Percentiles rank a stretch among this genome's conserved stretches.
phyloP scores from a whole-genome alignment of 2,888 invertebrate genomes.

The Eupithecia pulchellata region DNA sequence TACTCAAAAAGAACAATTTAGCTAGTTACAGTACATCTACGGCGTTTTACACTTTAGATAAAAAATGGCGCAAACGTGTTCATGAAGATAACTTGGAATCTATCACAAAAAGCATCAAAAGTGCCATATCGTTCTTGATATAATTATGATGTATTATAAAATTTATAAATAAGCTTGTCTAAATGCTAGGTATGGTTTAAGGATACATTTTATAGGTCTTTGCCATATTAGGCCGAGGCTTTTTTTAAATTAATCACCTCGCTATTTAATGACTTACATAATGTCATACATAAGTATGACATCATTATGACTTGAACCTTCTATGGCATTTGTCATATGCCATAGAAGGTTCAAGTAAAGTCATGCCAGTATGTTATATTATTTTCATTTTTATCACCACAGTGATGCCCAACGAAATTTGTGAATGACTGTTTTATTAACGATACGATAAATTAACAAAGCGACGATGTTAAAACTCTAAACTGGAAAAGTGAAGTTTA shows the following conservation, averaged over 20 bases:
- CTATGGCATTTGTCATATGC: neutral
- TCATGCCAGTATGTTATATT: neutral
- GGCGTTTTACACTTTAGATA: too few relatives aligned
- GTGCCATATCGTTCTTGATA: neutral
- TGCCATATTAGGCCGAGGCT: neutral
- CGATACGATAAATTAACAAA: neutral
- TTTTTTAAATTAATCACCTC: neutral
- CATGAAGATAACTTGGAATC: too few relatives aligned
- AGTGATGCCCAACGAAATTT: neutral
- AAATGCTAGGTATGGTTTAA: neutral
- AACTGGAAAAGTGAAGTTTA: neutral
- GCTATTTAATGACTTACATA: neutral
- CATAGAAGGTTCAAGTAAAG: neutral
- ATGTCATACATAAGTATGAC: neutral
- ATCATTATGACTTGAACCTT: too few relatives aligned
- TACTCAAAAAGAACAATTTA: too few relatives aligned
- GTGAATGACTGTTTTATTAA: neutral
- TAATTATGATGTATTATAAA: neutral
- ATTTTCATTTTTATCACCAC: too few relatives aligned
- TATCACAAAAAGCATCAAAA: constrained; percentile 86
- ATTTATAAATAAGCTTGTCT: neutral
- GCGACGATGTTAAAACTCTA: neutral
- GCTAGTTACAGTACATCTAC: too few relatives aligned
- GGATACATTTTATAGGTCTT: neutral
- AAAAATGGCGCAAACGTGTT: neutral